Evolutionary conservation across 2,797 vertebrate species (phyloP), one percentile per base, ranked within the genome.

Genomic region (Phataginus tricuspis): DNA sequence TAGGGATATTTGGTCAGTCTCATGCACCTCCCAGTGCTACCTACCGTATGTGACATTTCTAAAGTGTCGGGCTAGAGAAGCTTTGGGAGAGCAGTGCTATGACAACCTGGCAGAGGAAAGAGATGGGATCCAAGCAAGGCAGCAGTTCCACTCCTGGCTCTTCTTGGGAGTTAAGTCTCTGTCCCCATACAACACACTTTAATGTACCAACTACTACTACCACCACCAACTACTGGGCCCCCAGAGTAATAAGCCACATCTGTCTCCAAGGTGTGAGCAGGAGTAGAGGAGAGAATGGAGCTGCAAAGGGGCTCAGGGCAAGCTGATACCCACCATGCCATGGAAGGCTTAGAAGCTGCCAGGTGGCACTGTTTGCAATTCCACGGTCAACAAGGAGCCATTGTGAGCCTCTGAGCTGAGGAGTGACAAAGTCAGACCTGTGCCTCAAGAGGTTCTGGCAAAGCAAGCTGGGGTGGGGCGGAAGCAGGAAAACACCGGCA

Each of bases 1-100:
- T 2, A 21, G 11, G 45, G 59, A 18, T 3, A 51, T 1, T 7
- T 1, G 0, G 37, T 42, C 12, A 16, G 51, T 59, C 45, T 25
- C 31, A 7, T 16, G 13, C 21, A 23, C 61, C 27, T 16, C 18
- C 27, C 51, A 45, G 15, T 69, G 57, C n/a, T 3, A 79, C 18
- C n/a, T 3, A 79, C 18, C 72, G 23, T 23, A 0, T 0, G 25
- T 39, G 57, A 77, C 34, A 68, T 7, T 55, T 59, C 42, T 8
- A 42, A 88, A 25, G 53, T 0, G 0, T 15, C 69, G 31, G 34
- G 49, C 55, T 27, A 15, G 45, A 39, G 39, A 51, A 39, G 45
- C 25, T 9, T 51, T 59, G 8, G 25, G 7, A 23, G 23, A 14
- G 25, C 16, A 5, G 12, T 11, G 15, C 14, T 29, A 15, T 7